These are phyloP conservation scores for Parazoanthus swiftii DNA, from an alignment of 92 coral and sea anemone species.

Conservation along the genomic window DNA sequence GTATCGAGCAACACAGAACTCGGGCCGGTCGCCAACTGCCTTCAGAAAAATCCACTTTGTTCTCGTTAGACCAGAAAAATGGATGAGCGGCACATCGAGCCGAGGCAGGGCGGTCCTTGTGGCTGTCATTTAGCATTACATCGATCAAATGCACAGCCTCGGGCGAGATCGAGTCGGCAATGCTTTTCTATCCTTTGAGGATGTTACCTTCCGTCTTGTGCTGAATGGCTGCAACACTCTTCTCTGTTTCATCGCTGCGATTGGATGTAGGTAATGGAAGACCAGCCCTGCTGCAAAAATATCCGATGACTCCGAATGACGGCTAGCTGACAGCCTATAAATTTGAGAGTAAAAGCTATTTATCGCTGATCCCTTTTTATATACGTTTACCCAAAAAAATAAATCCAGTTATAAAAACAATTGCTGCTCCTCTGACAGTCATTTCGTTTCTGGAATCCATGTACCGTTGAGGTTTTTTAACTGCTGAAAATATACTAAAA, in stretches of 20 bases:
- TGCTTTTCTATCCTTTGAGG: constrained; percentile 13
- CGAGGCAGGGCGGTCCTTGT: constrained; percentile 36
- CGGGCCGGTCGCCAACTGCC: constrained; percentile 52
- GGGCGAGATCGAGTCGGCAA: not conserved
- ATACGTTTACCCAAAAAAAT: too few species aligned
- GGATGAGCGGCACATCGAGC: constrained; percentile 19
- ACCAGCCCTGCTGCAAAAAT: constrained; percentile 45
- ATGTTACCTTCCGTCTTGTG: constrained; percentile 38
- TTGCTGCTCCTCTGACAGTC: too few species aligned
- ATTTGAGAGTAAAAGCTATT: not conserved
- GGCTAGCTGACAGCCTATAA: not conserved
- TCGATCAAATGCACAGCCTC: constrained; percentile 27
- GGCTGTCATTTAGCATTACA: not conserved
- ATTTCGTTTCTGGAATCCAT: too few species aligned
- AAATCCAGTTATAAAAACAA: too few species aligned
- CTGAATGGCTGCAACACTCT: not conserved
- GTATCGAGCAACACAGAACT: constrained; percentile 15
- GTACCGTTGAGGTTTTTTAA: too few species aligned
- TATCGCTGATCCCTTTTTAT: too few species aligned
- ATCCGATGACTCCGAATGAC: constrained; percentile 39
- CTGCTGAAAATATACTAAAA: too few species aligned
- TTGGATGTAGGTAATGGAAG: constrained; percentile 51
- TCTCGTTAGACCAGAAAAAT: constrained; percentile 38
- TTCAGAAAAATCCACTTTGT: constrained; percentile 48
- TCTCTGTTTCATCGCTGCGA: constrained; percentile 11